These are phyloP conservation scores for Sesia bembeciformis DNA, from an alignment of 2,888 invertebrate genomes.

Conservation along the genomic window DNA sequence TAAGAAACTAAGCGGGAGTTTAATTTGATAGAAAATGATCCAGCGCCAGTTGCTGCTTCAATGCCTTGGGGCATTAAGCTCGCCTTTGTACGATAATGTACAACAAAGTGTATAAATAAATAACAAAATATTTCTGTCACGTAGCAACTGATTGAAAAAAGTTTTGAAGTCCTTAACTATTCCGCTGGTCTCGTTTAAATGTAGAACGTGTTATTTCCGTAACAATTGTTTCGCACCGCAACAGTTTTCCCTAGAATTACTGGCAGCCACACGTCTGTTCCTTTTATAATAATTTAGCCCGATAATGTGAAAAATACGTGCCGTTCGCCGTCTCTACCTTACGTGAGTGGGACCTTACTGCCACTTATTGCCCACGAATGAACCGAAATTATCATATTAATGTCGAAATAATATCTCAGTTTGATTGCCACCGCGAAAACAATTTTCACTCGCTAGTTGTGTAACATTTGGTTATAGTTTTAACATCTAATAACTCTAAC, in stretches of 20 bases:
- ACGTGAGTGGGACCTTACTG: conserved; percentile 59
- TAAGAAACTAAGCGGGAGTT: no score
- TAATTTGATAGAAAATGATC: no score
- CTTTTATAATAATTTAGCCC: conserved; percentile 67
- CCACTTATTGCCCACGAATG: conserved; percentile 55
- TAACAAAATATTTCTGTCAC: no score
- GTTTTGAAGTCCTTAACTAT: neutral
- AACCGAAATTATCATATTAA: conserved; percentile 54
- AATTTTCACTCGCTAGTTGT: no score
- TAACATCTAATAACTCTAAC: no score
- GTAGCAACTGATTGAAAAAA: no score
- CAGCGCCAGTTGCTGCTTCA: no score
- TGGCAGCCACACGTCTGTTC: conserved; percentile 56
- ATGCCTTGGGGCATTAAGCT: no score
- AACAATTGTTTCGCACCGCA: conserved; percentile 16
- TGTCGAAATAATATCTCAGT: conserved; percentile 25
- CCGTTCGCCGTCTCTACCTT: conserved; percentile 43
- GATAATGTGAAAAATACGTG: conserved; percentile 72
- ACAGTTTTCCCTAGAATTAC: conserved; percentile 28
- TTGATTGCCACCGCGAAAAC: conserved; percentile 11
- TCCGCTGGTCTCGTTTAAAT: conserved; percentile 14
- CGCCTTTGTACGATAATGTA: no score
- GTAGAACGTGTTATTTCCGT: conserved; percentile 36
- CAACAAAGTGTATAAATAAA: no score
- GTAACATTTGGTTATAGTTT: no score